phyloP scores from a whole-genome alignment of 2,888 invertebrate species.

The Nomada ruficornis region DNA sequence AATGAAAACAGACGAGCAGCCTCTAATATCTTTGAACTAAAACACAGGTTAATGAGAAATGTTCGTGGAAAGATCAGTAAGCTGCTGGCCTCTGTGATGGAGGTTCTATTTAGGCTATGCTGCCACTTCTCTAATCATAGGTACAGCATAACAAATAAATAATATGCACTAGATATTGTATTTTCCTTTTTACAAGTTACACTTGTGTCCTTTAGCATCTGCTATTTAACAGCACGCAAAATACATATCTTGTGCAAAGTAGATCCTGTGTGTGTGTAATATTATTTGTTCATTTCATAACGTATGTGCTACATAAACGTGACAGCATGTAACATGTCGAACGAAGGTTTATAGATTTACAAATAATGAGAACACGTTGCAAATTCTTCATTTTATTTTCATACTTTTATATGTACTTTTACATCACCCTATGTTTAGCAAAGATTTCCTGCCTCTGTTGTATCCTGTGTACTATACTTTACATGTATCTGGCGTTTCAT shows the following conservation, averaged over 20 bases:
- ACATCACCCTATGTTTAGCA: not conserved
- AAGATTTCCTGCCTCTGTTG: constrained; percentile 5
- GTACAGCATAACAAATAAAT: constrained; percentile 85
- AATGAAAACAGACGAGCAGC: constrained; percentile 60
- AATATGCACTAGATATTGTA: constrained; percentile 74
- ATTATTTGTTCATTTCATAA: constrained; percentile 30
- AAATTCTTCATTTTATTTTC: not conserved
- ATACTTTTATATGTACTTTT: constrained; percentile 7
- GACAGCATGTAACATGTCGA: constrained; percentile 56
- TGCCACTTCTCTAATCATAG: constrained; percentile 89
- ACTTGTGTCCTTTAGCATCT: constrained; percentile 66
- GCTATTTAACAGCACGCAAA: constrained; percentile 58
- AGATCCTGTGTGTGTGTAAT: constrained; percentile 33
- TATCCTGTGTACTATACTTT: not conserved
- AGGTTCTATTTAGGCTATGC: constrained; percentile 89
- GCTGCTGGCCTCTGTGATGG: constrained; percentile 89
- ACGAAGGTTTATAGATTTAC: constrained; percentile 22
- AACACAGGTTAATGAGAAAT: constrained; percentile 87
- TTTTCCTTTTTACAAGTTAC: constrained; percentile 43
- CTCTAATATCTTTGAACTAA: constrained; percentile 81
- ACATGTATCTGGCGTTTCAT: not conserved
- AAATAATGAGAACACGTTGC: not conserved
- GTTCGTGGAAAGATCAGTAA: constrained; percentile 89
- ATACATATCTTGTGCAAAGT: constrained; percentile 42
- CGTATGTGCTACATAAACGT: constrained; percentile 15